A percentile compares a stretch with the other conserved stretches of the same genome.
These are phyloP conservation scores for Xanthostigma xanthostigma DNA, from an alignment of 2,888 invertebrate genomes.

Conservation along the genomic window DNA sequence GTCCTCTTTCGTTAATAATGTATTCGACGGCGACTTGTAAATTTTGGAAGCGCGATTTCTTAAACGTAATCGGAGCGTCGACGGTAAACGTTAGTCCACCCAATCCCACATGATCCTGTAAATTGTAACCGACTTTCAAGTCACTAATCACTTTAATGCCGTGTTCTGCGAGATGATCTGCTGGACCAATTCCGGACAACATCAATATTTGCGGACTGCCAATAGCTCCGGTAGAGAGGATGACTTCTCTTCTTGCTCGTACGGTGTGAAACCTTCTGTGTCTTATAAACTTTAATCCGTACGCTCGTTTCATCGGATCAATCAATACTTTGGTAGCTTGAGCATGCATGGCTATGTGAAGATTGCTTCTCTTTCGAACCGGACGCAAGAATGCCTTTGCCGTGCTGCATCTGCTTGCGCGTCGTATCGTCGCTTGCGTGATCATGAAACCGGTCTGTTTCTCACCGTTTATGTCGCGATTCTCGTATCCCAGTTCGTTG, in stretches of 20 bases:
- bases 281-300: constrained; percentile 59
- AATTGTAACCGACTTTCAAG: constrained; percentile 64
- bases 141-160: constrained; percentile 60
- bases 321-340: constrained; percentile 60
- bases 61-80: constrained; percentile 66
- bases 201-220: constrained; percentile 81
- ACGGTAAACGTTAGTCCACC: constrained; percentile 73
- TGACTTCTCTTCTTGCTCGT: constrained; percentile 62
- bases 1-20: constrained; percentile 64
- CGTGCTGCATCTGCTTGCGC: constrained; percentile 75
- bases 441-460: constrained; percentile 78
- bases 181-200: constrained; percentile 79
- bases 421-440: constrained; percentile 67
- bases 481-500: constrained; percentile 65
- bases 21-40: constrained; percentile 67
- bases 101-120: constrained; percentile 79
- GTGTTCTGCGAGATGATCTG: constrained; percentile 54
- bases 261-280: constrained; percentile 49
- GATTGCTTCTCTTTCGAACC: constrained; percentile 56
- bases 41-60: constrained; percentile 61
- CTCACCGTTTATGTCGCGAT: constrained; percentile 68
- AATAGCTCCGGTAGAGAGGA: constrained; percentile 77
- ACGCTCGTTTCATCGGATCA: constrained; percentile 50
- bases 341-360: constrained; percentile 64
- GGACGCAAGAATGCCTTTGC: constrained; percentile 78